A percentile compares a stretch with the other conserved stretches of the same genome.
Conservation (phyloP, 2,888 invertebrate species). For the Drosophila engyochracea region DNA sequence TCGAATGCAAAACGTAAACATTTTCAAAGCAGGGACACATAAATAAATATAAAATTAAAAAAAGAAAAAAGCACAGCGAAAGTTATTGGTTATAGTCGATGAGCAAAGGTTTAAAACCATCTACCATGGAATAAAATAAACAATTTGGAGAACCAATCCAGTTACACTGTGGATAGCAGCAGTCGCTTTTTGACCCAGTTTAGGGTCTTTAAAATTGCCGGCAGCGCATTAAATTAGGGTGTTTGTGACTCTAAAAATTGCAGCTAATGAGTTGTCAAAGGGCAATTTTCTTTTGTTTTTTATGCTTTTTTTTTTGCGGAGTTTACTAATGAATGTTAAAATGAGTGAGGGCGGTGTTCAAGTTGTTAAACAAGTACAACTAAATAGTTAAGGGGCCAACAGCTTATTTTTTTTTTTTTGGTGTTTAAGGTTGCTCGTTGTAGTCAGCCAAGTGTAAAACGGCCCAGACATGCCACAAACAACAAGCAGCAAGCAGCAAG, state of each 20-base stretch:
- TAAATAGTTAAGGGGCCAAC: neutral
- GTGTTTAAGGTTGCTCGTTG: conserved; percentile 32
- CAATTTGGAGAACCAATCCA: conserved; percentile 28
- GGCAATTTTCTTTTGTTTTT: conserved; percentile 51
- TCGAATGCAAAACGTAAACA: conserved; percentile 17
- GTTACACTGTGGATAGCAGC: conserved; percentile 7
- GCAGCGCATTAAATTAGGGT: conserved; percentile 26
- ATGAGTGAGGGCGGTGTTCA: conserved; percentile 4
- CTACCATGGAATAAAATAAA: conserved; percentile 23
- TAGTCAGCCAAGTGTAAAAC: conserved; percentile 64
- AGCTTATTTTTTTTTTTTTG: neutral
- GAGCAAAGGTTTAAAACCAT: conserved; percentile 39
- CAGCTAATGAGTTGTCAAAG: conserved; percentile 65
- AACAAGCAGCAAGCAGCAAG: conserved; percentile 9
- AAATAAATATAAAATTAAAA: conserved; percentile 22
- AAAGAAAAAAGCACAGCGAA: conserved; percentile 52
- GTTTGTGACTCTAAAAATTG: conserved; percentile 38
- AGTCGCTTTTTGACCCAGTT: conserved; percentile 56
- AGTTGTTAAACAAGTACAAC: conserved; percentile 14
- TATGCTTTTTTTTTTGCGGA: neutral
- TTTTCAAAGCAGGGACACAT: conserved; percentile 9
- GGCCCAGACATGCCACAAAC: conserved; percentile 21
- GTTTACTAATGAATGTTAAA: conserved; percentile 27
- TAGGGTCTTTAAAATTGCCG: conserved; percentile 11
- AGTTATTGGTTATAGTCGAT: conserved; percentile 62